phyloP scores from a whole-genome alignment of 2,113 vertebrate genomes.

The Pseudorhombus dupliciocellatus region DNA sequence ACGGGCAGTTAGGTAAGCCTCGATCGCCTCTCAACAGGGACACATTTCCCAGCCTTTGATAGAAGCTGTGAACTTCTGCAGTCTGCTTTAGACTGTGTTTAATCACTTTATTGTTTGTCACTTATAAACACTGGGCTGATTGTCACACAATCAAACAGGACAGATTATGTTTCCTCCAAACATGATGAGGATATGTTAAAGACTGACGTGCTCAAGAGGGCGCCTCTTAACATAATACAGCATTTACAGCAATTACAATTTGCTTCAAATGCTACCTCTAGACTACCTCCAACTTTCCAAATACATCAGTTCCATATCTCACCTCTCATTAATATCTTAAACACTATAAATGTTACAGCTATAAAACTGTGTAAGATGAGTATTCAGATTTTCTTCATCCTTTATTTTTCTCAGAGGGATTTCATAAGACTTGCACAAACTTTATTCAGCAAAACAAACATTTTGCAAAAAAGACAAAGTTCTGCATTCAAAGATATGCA shows the following conservation, averaged over 20 bases:
- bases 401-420: background rate
- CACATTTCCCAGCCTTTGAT: slow-evolving; percentile 32
- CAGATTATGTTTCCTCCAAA: too few species aligned
- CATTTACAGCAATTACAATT: too few species aligned
- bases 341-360: too few species aligned
- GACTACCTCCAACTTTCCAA: too few species aligned
- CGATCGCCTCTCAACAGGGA: slow-evolving; percentile 25
- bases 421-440: background rate
- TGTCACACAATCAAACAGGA: too few species aligned
- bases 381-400: background rate
- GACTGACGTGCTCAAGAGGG: too few species aligned
- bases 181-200: too few species aligned
- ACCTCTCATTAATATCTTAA: too few species aligned
- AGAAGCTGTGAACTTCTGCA: slow-evolving; percentile 6
- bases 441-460: background rate
- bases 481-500: slow-evolving; percentile 25
- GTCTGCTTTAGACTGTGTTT: slow-evolving; percentile 24
- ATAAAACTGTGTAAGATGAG: background rate
- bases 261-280: too few species aligned
- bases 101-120: slow-evolving; percentile 9
- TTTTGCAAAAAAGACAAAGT: slow-evolving; percentile 17
- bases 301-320: too few species aligned
- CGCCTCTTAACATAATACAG: too few species aligned
- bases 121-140: background rate
- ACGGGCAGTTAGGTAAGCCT: slow-evolving; percentile 25